These are phyloP conservation scores for Chrysopa pallens DNA, from an alignment of 1,140 invertebrate genomes.

Conservation along the genomic window DNA sequence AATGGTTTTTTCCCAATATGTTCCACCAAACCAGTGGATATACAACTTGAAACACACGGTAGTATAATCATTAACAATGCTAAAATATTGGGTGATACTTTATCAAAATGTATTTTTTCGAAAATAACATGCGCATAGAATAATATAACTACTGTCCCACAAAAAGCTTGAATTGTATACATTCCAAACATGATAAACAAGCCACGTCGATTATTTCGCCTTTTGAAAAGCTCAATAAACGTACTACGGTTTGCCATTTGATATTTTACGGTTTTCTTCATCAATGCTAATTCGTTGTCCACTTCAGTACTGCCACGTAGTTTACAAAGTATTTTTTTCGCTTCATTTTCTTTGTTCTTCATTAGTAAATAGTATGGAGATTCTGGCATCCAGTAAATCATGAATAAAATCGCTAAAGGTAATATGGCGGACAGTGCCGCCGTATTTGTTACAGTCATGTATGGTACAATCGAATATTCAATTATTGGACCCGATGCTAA, in stretches of 20 bases:
- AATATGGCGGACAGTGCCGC: conserved; percentile 4
- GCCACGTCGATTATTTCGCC: conserved; percentile 14
- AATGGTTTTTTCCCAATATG: conserved; percentile 24
- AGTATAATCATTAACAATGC: conserved; percentile 22
- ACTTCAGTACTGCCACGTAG: conserved; percentile 27
- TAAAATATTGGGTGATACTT: conserved; percentile 12
- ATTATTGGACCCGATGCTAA: background rate
- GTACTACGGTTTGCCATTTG: conserved; percentile 12
- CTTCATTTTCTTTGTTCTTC: conserved; percentile 23
- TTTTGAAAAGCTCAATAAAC: conserved; percentile 11
- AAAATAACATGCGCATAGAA: conserved; percentile 32
- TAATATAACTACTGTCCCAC: conserved; percentile 30
- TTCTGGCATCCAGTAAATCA: conserved; percentile 13
- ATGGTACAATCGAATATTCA: background rate
- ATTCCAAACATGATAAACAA: conserved; percentile 22
- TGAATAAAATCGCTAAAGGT: conserved; percentile 5
- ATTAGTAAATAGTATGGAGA: conserved; percentile 12
- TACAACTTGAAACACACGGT: conserved; percentile 13
- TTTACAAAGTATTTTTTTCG: conserved; percentile 25
- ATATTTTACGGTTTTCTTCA: conserved; percentile 12
- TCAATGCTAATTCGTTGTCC: conserved; percentile 24
- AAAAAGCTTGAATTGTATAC: conserved; percentile 31
- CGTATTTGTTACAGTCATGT: background rate
- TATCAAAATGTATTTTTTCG: conserved; percentile 16
- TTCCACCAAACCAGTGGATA: conserved; percentile 20